Percentiles rank a stretch among this genome's conserved stretches.
These are phyloP conservation scores for Catagonus wagneri DNA, from an alignment of 2,113 vertebrate species.

Conservation along the genomic window DNA sequence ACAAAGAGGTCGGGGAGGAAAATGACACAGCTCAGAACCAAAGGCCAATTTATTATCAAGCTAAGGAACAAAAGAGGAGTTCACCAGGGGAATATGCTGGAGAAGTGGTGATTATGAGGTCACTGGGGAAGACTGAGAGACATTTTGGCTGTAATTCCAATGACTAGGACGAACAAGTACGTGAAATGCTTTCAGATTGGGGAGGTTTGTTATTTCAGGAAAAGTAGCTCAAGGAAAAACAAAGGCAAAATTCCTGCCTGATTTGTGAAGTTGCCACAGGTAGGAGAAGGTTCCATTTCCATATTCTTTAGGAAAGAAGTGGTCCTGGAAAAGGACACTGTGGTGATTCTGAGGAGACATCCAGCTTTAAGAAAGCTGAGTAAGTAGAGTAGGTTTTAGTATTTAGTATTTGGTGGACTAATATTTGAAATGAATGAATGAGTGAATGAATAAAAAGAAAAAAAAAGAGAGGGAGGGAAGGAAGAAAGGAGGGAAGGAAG, in stretches of 20 bases:
- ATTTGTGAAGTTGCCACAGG: constrained; percentile 45
- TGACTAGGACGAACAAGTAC: constrained; percentile 44
- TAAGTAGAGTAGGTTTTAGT: background rate
- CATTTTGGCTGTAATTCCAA: constrained; percentile 69
- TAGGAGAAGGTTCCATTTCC: constrained; percentile 39
- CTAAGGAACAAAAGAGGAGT: constrained; percentile 69
- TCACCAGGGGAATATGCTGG: constrained; percentile 53
- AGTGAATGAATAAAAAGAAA: background rate
- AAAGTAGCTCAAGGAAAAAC: constrained; percentile 67
- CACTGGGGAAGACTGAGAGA: constrained; percentile 64
- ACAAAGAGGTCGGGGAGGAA: constrained; percentile 56
- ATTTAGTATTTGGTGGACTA: constrained; percentile 8
- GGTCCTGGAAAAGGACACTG: constrained; percentile 15
- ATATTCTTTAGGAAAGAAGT: constrained; percentile 62
- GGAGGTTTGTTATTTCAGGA: constrained; percentile 68
- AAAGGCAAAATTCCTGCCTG: constrained; percentile 68
- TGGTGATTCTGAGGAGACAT: background rate
- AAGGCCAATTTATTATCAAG: constrained; percentile 63
- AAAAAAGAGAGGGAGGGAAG: too few species aligned
- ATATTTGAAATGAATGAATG: constrained; percentile 30
- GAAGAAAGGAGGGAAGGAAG: background rate
- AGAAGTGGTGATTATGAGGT: constrained; percentile 61
- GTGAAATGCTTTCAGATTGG: constrained; percentile 67
- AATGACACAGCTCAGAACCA: constrained; percentile 59
- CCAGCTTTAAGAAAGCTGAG: background rate